A percentile compares a stretch with the other conserved stretches of the same genome.
These are phyloP conservation scores for Aleiodes testaceus DNA, from an alignment of 2,888 invertebrate species.

Conservation along the genomic window DNA sequence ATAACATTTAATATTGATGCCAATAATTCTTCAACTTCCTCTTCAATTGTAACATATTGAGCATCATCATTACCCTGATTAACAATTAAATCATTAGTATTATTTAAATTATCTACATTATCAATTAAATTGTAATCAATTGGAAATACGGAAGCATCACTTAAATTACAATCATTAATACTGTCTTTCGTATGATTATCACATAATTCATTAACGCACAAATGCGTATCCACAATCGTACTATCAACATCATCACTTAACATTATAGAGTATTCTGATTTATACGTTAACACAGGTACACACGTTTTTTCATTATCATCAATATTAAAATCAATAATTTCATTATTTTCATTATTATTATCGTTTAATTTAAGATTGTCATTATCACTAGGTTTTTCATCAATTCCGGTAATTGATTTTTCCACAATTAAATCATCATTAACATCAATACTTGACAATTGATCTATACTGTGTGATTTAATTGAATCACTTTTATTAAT, in stretches of 20 bases:
- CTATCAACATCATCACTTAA: conserved; percentile 50
- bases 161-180: conserved; percentile 67
- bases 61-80: conserved; percentile 5
- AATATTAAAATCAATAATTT: conserved; percentile 51
- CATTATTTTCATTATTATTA: conserved; percentile 11
- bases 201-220: conserved; percentile 56
- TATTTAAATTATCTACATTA: not conserved
- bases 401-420: not conserved
- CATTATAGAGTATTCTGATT: conserved; percentile 60
- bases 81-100: conserved; percentile 14
- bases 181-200: conserved; percentile 65
- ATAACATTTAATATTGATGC: conserved; percentile 30
- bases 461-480: conserved; percentile 58
- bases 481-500: conserved; percentile 48
- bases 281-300: conserved; percentile 58
- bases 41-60: conserved; percentile 15
- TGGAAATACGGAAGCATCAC: conserved; percentile 46
- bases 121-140: conserved; percentile 4
- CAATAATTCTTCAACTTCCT: conserved; percentile 31
- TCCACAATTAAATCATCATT: not conserved
- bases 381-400: not conserved
- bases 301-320: conserved; percentile 53
- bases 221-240: conserved; percentile 5
- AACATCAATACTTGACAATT: conserved; percentile 55
- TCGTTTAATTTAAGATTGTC: not conserved